These are phyloP conservation scores for Sarcophaga caerulescens DNA, from an alignment of 2,888 invertebrate genomes.

Conservation along the genomic window DNA sequence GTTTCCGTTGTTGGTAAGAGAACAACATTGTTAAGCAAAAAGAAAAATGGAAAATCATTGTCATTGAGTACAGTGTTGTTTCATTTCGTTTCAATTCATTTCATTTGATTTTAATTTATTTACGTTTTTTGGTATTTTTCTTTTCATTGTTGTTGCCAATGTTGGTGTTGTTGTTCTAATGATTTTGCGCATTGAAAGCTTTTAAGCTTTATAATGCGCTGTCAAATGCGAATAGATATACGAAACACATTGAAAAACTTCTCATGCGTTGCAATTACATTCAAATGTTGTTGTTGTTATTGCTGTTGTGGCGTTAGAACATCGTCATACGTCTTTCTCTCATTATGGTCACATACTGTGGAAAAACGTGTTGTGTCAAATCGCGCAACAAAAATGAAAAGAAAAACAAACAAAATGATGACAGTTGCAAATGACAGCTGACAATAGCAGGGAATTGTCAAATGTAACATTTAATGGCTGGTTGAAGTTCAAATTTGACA, in stretches of 20 bases:
- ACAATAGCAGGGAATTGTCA: not conserved
- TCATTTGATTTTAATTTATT: not conserved
- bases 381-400: conserved; percentile 10
- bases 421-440: conserved; percentile 30
- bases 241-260: conserved; percentile 10
- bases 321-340: conserved; percentile 5
- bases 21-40: conserved; percentile 1
- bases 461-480: conserved; percentile 42
- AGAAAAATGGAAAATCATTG: not conserved
- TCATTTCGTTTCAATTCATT: not conserved
- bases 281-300: not conserved
- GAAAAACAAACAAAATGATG: not conserved
- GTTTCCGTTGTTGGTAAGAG: not conserved
- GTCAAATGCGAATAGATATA: not conserved
- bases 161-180: not conserved
- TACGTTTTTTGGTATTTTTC: conserved; percentile 23
- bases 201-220: not conserved
- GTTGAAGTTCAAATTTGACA: conserved; percentile 55
- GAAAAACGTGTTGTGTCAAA: conserved; percentile 1
- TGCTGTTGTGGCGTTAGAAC: not conserved
- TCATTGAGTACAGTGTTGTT: conserved; percentile 26
- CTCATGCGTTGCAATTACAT: conserved; percentile 27
- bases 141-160: conserved; percentile 2
- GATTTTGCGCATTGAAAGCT: conserved; percentile 51
- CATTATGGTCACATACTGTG: not conserved